Evolutionary conservation across 2,113 vertebrate genomes (phyloP), one percentile per base, ranked within the genome.

Genomic region (Psephotus haematonotus): DNA sequence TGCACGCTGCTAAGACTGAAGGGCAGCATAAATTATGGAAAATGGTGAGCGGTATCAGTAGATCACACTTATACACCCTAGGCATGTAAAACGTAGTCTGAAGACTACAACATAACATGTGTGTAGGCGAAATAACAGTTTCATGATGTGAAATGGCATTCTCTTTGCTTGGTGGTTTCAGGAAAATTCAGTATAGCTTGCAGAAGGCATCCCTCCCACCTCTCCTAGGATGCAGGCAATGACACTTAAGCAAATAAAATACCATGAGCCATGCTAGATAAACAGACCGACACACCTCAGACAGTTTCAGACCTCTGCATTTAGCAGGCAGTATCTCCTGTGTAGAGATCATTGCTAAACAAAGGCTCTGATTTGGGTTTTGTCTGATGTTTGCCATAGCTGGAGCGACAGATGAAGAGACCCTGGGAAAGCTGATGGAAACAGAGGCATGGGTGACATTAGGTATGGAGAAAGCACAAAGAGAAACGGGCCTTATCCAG

Each of bases 21-120:
- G 52, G 92, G 79, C 62, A 91, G 52, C 88, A 93, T 91, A 95
- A 95, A 96, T 93, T 82, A 96, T 76, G 86, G 86, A 96, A 84
- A 72, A 68, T 9, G 12, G 68, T 0, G 7, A 94, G 65, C 1
- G 12, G 47, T 86, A 93, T 89, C 65, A 84, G 86, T 67, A 65
- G 94, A 62, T 92, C 67, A 43, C 82, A 82, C 0, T 0, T 79
- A 82, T 43, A 76, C 50, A 94, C 57, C 37, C 28, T 57, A 78
- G 76, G 80, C 77, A 84, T 22, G 77, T 72, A 84, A 94, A 95
- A 86, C 35, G 65, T 59, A 89, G 49, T 72, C 74, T 87, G 55
- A 90, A 37, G 53, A 95, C 72, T n/a, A 80, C 25, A 53, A 91
- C 41, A 11, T 44, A 95, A 78, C 50, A 60, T 1, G 2, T 12